Evolutionary conservation across 2,797 vertebrate genomes (phyloP).

Genomic region (Squalus acanthias): DNA sequence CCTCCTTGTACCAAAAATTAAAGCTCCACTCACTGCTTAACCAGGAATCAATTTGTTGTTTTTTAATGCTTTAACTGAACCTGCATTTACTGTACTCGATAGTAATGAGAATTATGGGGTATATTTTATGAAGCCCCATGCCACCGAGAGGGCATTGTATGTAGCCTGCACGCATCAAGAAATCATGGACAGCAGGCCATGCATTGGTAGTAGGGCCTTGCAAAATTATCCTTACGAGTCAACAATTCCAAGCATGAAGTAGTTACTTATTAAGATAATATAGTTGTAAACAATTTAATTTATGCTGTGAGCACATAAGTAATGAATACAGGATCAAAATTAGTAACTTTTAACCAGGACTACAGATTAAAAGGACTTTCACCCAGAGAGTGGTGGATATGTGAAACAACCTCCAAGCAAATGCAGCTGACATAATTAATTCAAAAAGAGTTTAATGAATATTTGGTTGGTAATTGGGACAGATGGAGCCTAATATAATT

Average conservation of each 20-base stretch:
- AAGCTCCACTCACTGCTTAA: background rate
- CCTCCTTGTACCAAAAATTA: background rate
- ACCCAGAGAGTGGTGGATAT: background rate
- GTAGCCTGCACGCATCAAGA: background rate
- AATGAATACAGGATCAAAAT: background rate
- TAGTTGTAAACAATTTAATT: background rate
- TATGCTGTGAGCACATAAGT: background rate
- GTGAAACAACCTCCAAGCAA: background rate
- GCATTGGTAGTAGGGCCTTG: no score
- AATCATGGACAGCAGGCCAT: background rate
- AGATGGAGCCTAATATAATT: background rate
- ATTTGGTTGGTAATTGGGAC: background rate
- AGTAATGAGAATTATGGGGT: no score
- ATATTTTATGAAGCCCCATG: background rate
- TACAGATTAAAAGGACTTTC: background rate
- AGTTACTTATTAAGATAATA: background rate
- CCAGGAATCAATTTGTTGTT: background rate
- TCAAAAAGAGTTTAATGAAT: background rate
- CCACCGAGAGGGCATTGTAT: background rate
- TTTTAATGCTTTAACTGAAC: background rate
- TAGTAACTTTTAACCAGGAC: background rate
- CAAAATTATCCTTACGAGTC: background rate
- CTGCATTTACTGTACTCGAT: background rate
- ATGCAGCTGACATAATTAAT: conserved; percentile 4
- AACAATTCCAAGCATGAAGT: background rate